A percentile compares a stretch with the other conserved stretches of the same genome.
Conservation (phyloP, 1,140 invertebrate species). For the Habropoda laboriosa region DNA sequence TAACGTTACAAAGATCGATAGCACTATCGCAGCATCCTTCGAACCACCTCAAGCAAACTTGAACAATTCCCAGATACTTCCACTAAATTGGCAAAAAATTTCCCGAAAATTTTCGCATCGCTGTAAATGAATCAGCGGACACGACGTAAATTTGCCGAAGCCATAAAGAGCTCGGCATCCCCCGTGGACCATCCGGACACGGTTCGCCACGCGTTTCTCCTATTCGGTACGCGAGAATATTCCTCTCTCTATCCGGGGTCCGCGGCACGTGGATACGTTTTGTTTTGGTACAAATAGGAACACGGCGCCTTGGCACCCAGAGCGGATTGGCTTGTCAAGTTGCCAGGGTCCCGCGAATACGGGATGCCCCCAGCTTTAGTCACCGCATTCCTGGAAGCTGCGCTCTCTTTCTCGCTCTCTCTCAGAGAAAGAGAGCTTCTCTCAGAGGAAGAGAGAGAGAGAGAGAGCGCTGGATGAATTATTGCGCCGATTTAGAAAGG, state of each 20-base stretch:
- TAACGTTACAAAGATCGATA: no score
- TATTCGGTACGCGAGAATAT: slow-evolving; percentile 24
- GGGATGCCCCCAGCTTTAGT: slow-evolving; percentile 73
- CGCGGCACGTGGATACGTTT: slow-evolving; percentile 73
- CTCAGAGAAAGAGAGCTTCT: no score
- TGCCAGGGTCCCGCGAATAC: slow-evolving; percentile 71
- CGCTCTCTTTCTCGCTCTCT: slow-evolving; percentile 47
- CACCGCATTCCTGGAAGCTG: slow-evolving; percentile 75
- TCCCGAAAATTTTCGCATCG: no score
- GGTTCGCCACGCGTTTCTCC: not conserved
- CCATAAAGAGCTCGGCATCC: not conserved
- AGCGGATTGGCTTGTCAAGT: slow-evolving; percentile 77
- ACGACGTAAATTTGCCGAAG: not conserved
- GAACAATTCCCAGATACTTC: no score
- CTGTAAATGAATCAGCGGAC: no score
- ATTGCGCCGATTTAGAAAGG: slow-evolving; percentile 74
- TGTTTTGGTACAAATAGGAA: slow-evolving; percentile 79
- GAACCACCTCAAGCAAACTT: no score
- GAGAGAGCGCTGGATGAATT: slow-evolving; percentile 70
- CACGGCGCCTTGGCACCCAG: slow-evolving; percentile 76
- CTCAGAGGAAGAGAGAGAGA: slow-evolving; percentile 47
- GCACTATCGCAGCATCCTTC: no score
- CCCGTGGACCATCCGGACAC: not conserved
- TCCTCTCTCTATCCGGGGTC: slow-evolving; percentile 27
- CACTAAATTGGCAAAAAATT: no score